phyloP scores from a whole-genome alignment of 2,888 invertebrate genomes.

The Drosophila picticornis region DNA sequence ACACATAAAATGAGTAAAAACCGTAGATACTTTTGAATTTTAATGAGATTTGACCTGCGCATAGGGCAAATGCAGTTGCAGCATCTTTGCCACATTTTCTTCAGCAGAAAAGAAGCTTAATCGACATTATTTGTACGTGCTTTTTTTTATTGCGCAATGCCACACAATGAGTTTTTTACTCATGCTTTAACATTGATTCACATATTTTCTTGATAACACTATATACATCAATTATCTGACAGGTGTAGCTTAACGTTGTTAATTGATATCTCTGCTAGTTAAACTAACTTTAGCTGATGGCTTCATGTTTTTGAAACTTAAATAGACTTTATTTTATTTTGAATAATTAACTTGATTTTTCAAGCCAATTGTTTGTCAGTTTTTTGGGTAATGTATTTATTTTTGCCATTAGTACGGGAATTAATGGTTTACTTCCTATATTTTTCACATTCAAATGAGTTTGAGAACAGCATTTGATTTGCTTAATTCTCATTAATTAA shows the following conservation, averaged over 20 bases:
- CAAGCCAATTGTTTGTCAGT: background rate
- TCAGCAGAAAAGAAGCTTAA: background rate
- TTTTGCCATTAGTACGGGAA: background rate
- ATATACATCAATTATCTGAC: background rate
- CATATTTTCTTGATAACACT: background rate
- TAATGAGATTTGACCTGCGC: background rate
- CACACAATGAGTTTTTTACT: background rate
- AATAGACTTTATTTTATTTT: background rate
- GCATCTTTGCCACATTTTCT: background rate
- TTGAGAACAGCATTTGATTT: background rate
- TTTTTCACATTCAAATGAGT: background rate
- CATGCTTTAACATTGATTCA: background rate
- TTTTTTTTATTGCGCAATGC: background rate
- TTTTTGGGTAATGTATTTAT: background rate
- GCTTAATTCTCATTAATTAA: background rate
- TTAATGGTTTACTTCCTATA: background rate
- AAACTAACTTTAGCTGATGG: background rate
- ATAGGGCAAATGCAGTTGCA: background rate
- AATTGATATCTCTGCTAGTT: background rate
- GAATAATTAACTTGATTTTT: background rate
- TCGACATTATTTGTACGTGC: background rate
- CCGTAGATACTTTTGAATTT: background rate
- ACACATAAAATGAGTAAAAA: background rate
- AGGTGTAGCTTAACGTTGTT: no score
- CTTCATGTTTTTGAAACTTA: background rate